Percentiles rank a stretch among this genome's conserved stretches.
phyloP scores from a whole-genome alignment of 2,888 invertebrate genomes.

The Mellilla xanthometata region DNA sequence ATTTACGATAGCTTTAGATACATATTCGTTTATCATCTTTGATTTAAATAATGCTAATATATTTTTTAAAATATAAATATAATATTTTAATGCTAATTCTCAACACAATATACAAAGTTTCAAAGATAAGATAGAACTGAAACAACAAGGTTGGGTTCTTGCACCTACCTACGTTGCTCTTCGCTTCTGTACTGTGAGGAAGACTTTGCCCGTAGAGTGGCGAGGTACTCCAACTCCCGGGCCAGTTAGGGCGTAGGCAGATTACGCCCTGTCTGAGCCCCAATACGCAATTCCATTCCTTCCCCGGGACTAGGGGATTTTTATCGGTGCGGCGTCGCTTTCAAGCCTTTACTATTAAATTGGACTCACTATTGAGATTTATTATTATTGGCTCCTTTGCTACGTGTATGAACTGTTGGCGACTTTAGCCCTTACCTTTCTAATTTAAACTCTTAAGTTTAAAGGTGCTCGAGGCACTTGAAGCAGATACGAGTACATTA shows the following conservation, averaged over 20 bases:
- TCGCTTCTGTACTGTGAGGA: constrained; percentile 18
- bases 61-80: too few species aligned
- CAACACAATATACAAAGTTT: too few species aligned
- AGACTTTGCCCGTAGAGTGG: constrained; percentile 51
- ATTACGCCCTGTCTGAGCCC: constrained; percentile 80
- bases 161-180: neutral
- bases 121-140: neutral
- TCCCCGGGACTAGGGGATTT: constrained; percentile 63
- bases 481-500: too few species aligned
- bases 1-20: too few species aligned
- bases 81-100: too few species aligned
- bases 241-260: constrained; percentile 76
- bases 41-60: too few species aligned
- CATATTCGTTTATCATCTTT: too few species aligned
- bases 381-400: constrained; percentile 25
- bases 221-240: constrained; percentile 59
- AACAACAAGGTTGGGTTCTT: neutral
- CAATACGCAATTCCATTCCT: constrained; percentile 77
- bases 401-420: neutral
- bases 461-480: too few species aligned
- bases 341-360: constrained; percentile 59
- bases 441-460: too few species aligned
- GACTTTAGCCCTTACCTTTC: too few species aligned
- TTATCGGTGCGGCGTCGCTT: constrained; percentile 66
- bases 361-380: constrained; percentile 40